Evolutionary conservation across 1,140 invertebrate species (phyloP), one percentile per base, ranked within the genome.

Genomic region (Panonychus citri): DNA sequence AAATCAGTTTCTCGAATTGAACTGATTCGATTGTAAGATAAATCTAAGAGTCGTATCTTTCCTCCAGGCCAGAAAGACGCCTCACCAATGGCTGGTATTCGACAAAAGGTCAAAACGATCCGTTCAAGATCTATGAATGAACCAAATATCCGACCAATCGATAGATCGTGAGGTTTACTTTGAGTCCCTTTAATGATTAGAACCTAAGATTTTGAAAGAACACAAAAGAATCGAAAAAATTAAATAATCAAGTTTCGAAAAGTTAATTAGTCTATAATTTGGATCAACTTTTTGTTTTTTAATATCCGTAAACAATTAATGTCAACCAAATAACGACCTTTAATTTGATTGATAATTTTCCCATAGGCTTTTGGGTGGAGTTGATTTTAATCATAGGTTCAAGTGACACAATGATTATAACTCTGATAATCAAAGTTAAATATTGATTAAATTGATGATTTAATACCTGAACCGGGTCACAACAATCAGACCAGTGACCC

Each of bases 21-120:
- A 12, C 78, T 79, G 50, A 86, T 78, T 62, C 82, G 82, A 66
- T 86, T 85, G 61, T 78, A 70, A 0, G 80, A 78, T 12, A 86
- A 69, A 66, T 85, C 80, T 40, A 86, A 71, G 28, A 78, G 67
- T 58, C 74, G 73, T 28, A 85, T 69, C 56, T 77, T 76, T 54
- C 73, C 75, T 2, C 83, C 73, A 2, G 80, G 80, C 76, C 77
- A 83, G 66, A 86, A 83, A 12, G 82, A 81, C 63, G 81, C 76
- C 56, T 77, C 74, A 0, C 83, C 82, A 56, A 86, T 80, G 15
- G 80, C 80, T 1, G 82, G 81, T 5, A 86, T 70, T 63, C 80
- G 80, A 1, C 81, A 83, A 57, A 78, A 74, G 2, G 77, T 78
- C 40, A 86, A 82, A 62, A 79, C 78, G 2, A 86, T 69, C 66